These are phyloP conservation scores for Synaphobranchus kaupii DNA, from an alignment of 2,797 vertebrate species.

Conservation along the genomic window DNA sequence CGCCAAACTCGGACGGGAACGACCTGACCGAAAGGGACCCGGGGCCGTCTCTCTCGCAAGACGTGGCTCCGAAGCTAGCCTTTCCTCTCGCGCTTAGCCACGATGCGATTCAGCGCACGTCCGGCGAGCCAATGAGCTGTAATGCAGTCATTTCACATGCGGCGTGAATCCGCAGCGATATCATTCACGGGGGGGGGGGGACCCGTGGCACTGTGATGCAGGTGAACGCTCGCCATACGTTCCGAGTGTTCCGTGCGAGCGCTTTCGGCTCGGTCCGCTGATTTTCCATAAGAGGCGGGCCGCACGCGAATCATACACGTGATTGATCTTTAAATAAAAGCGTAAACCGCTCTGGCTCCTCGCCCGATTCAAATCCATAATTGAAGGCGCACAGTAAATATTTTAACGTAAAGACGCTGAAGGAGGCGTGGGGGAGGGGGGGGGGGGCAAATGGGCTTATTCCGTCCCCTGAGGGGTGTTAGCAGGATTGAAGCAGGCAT, in stretches of 20 bases:
- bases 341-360: conserved; percentile 39
- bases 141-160: background rate
- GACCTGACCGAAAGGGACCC: no score
- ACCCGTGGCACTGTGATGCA: background rate
- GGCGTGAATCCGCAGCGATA: background rate
- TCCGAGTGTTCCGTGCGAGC: background rate
- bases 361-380: conserved; percentile 67
- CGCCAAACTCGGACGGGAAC: no score
- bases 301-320: background rate
- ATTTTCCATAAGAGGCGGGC: background rate
- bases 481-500: conserved; percentile 6
- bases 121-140: background rate
- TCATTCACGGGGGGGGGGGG: background rate
- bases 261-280: background rate
- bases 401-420: conserved; percentile 63
- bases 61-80: background rate
- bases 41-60: no score
- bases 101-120: background rate
- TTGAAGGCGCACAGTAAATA: conserved; percentile 57
- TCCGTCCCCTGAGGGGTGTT: background rate
- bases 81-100: background rate
- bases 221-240: background rate
- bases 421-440: background rate
- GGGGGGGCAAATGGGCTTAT: background rate
- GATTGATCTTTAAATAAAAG: background rate